Base-by-base conservation (phyloP, 2,888 invertebrate species). In the Sarcophaga rosellei region DNA sequence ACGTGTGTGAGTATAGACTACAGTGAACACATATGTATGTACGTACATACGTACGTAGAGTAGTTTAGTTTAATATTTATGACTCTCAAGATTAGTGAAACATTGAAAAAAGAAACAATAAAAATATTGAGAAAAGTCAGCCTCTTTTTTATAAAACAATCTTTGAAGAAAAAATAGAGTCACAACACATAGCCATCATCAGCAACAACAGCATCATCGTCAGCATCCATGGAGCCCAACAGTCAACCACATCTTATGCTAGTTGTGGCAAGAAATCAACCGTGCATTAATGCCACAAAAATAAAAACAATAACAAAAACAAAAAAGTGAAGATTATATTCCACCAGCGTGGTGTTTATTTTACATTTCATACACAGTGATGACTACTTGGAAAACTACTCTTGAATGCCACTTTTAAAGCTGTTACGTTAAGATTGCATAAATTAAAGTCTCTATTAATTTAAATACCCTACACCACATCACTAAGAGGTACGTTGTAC, bases 31-130 rank as follows among this genome's bases (percentile, higher is more conserved):
- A 35, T 17, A 21, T n/a, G 25, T 25, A 15, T 57, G 3, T 4
- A 17, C 21, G 25, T 8, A 25, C 17, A 59, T 69, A n/a, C 59
- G 70, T 73, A 21, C 45, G 45, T 11, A n/a, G 20, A 23, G 76
- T 86, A 80, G 83, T 86, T 62, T 61, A 80, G 72, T 76, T 77
- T 81, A 69, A 84, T 86, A 84, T 86, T 86, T 84, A 86, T 84
- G 86, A 84, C 84, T 86, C 45, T 23, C 77, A 77, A 84, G 86
- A 86, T 81, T 35, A 61, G 61, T 35, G 17, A 53, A 4, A 53
- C 53, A 53, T 15, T 53, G 11, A 53, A 53, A 53, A 53, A 15
- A 53, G 4, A 53, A 53, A 53, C 12, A 53, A 53, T 1, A 53
- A 53, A 53, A 53, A 53, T 15, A 53, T 5, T 53, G 5, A 53